Evolutionary conservation across 2,888 invertebrate genomes (phyloP).

Genomic region (Tetropium fuscum): DNA sequence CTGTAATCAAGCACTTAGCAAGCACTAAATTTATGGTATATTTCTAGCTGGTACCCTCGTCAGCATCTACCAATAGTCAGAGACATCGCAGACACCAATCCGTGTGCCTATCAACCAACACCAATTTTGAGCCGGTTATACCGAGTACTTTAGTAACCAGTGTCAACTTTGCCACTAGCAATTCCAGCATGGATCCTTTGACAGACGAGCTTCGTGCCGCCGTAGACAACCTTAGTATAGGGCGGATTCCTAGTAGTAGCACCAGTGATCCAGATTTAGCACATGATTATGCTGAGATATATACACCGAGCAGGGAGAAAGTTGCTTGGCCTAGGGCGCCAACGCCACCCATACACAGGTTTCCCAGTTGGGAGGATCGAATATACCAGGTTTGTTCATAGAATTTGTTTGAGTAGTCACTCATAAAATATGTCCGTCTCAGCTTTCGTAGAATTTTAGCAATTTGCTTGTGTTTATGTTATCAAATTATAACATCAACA

Average conservation of each 20-base stretch:
- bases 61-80: conserved; percentile 54
- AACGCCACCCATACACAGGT: conserved; percentile 89
- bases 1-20: too few species aligned
- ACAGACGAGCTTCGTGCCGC: conserved; percentile 73
- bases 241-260: conserved; percentile 72
- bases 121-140: conserved; percentile 60
- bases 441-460: too few species aligned
- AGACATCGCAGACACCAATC: conserved; percentile 71
- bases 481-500: too few species aligned
- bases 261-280: conserved; percentile 76
- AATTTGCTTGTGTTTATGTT: too few species aligned
- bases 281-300: conserved; percentile 95
- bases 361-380: conserved; percentile 88
- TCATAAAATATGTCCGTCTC: too few species aligned
- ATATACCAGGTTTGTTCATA: conserved; percentile 83
- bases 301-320: conserved; percentile 85
- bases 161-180: conserved; percentile 63
- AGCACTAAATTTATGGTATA: neutral
- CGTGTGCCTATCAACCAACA: conserved; percentile 65
- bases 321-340: conserved; percentile 73
- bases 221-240: conserved; percentile 69
- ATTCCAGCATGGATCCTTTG: conserved; percentile 67
- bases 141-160: conserved; percentile 61
- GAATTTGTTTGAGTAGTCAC: too few species aligned
- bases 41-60: conserved; percentile 60